Evolutionary conservation across 64 coral and sea anemone genomes (phyloP).

Genomic region (Montipora efflorescens): DNA sequence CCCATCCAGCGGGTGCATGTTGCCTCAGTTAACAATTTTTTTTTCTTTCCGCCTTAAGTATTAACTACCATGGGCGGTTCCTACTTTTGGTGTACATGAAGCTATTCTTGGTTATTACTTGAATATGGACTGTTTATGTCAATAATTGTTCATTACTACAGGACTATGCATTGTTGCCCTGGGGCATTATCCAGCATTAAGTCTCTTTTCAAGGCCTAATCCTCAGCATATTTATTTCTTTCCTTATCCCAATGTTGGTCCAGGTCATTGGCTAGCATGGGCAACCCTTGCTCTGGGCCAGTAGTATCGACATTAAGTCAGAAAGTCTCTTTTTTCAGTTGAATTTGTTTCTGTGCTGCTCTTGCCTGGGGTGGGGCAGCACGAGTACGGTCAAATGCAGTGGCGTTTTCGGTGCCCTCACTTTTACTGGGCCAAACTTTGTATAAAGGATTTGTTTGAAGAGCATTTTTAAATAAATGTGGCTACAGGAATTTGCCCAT

Average conservation of each 20-base stretch:
- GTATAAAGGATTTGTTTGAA: no score
- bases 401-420: no score
- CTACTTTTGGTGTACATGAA: neutral
- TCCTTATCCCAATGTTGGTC: neutral
- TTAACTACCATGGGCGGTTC: neutral
- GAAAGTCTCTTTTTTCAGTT: neutral
- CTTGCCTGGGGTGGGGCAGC: no score
- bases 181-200: neutral
- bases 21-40: neutral
- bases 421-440: no score
- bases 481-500: no score
- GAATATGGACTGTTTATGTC: neutral
- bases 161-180: neutral
- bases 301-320: neutral
- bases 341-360: no score
- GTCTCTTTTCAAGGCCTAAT: neutral
- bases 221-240: neutral
- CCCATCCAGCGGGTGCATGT: neutral
- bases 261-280: neutral
- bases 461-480: no score
- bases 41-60: neutral
- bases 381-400: no score
- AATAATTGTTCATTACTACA: neutral
- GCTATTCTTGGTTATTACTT: neutral
- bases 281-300: neutral